A percentile compares a stretch with the other conserved stretches of the same genome.
Evolutionary conservation across 2,888 invertebrate genomes (phyloP).

Genomic region (Drosophila prostipennis): DNA sequence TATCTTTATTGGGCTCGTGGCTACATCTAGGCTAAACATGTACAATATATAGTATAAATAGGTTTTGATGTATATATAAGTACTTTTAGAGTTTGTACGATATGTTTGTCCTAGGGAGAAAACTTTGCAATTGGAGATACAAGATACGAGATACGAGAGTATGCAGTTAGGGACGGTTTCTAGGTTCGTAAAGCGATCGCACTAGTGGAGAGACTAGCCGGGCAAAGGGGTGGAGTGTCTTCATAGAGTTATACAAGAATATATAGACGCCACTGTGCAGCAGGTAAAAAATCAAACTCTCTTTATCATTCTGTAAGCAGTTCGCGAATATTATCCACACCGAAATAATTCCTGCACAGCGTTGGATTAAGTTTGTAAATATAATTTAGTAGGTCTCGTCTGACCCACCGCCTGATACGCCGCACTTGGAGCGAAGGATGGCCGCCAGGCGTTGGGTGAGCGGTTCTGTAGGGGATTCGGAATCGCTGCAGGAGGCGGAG

Average conservation of each 20-base stretch:
- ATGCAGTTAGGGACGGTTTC: conserved; percentile 75
- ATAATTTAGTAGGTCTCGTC: conserved; percentile 54
- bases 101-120: conserved; percentile 82
- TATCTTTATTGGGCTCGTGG: conserved; percentile 51
- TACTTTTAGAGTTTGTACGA: conserved; percentile 80
- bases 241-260: conserved; percentile 66
- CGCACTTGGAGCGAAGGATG: conserved; percentile 83
- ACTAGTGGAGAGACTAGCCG: conserved; percentile 67
- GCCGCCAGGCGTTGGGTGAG: conserved; percentile 83
- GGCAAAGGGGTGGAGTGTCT: conserved; percentile 63
- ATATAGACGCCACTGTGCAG: conserved; percentile 52
- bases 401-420: conserved; percentile 69
- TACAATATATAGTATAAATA: conserved; percentile 51
- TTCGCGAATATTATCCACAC: conserved; percentile 4
- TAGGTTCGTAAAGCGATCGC: conserved; percentile 76
- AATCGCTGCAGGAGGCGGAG: conserved; percentile 84
- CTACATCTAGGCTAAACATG: conserved; percentile 43
- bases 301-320: conserved; percentile 3
- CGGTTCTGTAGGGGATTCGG: conserved; percentile 84
- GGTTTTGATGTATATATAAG: conserved; percentile 49
- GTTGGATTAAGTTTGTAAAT: conserved; percentile 6
- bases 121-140: conserved; percentile 50
- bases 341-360: conserved; percentile 31
- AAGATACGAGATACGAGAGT: conserved; percentile 47
- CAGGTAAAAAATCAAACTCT: conserved; percentile 22